These are phyloP conservation scores for Eristalinus aeneus DNA, from an alignment of 2,888 invertebrate species.

Conservation along the genomic window DNA sequence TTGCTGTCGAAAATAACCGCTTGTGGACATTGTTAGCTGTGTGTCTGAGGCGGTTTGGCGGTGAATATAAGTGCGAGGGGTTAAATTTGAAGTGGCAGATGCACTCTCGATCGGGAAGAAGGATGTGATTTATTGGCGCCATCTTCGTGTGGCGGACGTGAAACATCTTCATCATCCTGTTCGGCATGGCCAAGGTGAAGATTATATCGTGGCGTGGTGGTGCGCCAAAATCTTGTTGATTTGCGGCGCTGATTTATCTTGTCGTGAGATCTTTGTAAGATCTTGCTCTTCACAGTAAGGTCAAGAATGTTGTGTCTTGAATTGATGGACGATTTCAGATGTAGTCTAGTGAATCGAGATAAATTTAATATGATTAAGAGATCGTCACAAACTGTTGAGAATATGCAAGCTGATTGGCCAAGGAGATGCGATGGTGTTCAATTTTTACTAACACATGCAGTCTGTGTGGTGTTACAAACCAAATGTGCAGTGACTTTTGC, in stretches of 20 bases:
- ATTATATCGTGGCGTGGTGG: conserved; percentile 25
- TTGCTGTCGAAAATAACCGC: neutral
- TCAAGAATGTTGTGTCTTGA: neutral
- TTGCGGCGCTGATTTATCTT: conserved; percentile 58
- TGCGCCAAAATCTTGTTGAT: conserved; percentile 39
- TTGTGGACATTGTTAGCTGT: neutral
- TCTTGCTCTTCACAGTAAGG: neutral
- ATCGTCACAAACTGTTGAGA: neutral
- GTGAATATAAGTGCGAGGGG: neutral
- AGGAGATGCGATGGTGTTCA: too few relatives aligned
- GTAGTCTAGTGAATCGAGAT: neutral
- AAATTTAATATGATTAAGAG: neutral
- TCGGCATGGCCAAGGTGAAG: conserved; percentile 46
- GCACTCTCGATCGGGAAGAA: conserved; percentile 24
- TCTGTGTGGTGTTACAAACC: too few relatives aligned
- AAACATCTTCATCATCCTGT: conserved; percentile 27
- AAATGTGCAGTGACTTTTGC: too few relatives aligned
- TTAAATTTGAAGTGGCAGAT: neutral
- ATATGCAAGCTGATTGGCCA: neutral
- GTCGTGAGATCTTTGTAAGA: conserved; percentile 14
- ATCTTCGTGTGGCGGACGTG: conserved; percentile 7
- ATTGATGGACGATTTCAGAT: neutral
- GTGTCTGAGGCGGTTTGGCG: neutral
- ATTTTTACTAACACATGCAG: too few relatives aligned
- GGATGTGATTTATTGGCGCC: conserved; percentile 44